Conservation (phyloP, 64 coral and sea anemone genomes). For the Exaiptasia diaphana region DNA sequence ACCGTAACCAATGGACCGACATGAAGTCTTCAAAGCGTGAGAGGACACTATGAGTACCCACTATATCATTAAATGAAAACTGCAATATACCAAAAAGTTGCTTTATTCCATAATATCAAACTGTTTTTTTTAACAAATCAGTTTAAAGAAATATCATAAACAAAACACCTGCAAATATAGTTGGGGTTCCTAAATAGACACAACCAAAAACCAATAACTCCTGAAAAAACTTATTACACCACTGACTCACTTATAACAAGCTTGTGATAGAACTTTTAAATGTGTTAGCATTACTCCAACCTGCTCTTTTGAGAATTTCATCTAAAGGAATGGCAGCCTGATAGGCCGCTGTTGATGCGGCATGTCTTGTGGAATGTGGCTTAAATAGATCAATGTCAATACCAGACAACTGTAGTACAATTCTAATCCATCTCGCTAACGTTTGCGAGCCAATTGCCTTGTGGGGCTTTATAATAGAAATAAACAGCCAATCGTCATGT, state of each 20-base stretch:
- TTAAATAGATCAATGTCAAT: conserved; percentile 35
- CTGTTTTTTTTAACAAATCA: too few species aligned
- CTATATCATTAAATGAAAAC: conserved; percentile 5
- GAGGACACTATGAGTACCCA: not conserved
- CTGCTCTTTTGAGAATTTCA: conserved; percentile 61
- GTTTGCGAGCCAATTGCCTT: not conserved
- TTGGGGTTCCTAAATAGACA: too few species aligned
- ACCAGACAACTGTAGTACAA: conserved; percentile 33
- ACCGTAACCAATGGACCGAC: conserved; percentile 26
- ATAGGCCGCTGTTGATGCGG: conserved; percentile 54
- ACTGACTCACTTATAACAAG: conserved; percentile 1
- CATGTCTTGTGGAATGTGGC: conserved; percentile 66
- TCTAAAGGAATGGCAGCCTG: conserved; percentile 36
- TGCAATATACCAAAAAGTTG: not conserved
- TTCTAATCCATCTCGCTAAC: conserved; percentile 65
- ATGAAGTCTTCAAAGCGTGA: conserved; percentile 40
- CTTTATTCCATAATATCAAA: not conserved
- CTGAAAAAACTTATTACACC: not conserved
- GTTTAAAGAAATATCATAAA: not conserved
- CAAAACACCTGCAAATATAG: too few species aligned
- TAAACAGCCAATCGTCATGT: conserved; percentile 26
- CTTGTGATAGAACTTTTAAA: conserved; percentile 65
- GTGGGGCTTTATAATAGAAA: conserved; percentile 40
- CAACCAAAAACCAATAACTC: too few species aligned
- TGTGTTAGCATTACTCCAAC: conserved; percentile 68